phyloP scores from a whole-genome alignment of 2,888 invertebrate species.

The Hydraecia micacea region DNA sequence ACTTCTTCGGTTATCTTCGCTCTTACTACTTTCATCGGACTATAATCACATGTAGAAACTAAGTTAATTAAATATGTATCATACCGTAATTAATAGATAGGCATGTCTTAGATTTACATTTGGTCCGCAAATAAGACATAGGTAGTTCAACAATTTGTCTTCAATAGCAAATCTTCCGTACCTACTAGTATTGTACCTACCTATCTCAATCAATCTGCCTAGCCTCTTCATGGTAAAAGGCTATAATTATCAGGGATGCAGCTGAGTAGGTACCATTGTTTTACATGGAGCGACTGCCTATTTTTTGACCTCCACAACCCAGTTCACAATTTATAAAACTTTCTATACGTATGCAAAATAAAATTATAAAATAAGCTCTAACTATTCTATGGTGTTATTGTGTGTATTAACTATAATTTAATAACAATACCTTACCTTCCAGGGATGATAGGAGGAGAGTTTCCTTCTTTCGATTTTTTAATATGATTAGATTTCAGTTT shows the following conservation, averaged over 20 bases:
- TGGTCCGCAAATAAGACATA: neutral
- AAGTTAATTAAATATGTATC: neutral
- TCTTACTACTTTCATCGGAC: conserved; percentile 83
- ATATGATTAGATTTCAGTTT: conserved; percentile 48
- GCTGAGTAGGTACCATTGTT: neutral
- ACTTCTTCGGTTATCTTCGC: conserved; percentile 88
- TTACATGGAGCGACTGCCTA: neutral
- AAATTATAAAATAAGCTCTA: neutral
- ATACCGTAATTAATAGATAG: neutral
- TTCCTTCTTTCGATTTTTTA: conserved; percentile 47
- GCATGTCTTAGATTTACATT: neutral
- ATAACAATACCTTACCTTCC: conserved; percentile 49
- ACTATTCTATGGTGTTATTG: neutral
- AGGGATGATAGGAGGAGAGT: conserved; percentile 23
- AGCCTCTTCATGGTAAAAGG: neutral
- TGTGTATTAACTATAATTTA: neutral
- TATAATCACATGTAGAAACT: conserved; percentile 62
- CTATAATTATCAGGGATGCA: neutral
- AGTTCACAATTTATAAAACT: neutral
- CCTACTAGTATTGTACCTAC: neutral
- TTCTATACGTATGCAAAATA: neutral
- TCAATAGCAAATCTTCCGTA: neutral
- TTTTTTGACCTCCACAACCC: neutral
- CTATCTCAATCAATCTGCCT: neutral
- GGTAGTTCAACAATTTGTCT: neutral